A percentile compares a stretch with the other conserved stretches of the same genome.
Evolutionary conservation across 2,113 vertebrate genomes (phyloP).

Genomic region (Cyphomyrus discorhynchus): DNA sequence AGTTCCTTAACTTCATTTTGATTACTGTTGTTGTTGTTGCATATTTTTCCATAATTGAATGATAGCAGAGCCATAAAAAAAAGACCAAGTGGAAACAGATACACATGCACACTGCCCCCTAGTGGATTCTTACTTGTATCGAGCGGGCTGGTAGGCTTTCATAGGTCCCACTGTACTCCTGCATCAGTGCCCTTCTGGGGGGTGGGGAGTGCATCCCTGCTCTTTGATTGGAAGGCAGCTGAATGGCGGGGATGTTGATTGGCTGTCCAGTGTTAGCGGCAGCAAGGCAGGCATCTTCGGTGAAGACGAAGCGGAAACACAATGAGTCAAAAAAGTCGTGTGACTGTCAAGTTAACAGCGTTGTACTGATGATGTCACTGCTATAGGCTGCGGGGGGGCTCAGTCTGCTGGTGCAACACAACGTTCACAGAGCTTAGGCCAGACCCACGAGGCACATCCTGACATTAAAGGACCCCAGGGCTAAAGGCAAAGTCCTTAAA

Average conservation of each 20-base stretch:
- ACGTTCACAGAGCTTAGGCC: neutral
- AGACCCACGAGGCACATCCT: neutral
- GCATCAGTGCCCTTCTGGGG: conserved; percentile 65
- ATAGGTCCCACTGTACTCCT: conserved; percentile 75
- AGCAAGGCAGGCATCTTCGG: conserved; percentile 46
- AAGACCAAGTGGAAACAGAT: neutral
- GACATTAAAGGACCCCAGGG: neutral
- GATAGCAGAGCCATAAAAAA: neutral
- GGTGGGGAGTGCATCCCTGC: conserved; percentile 89
- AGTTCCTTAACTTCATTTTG: neutral
- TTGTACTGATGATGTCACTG: neutral
- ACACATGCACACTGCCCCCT: neutral
- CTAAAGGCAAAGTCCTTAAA: neutral
- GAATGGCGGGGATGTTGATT: conserved; percentile 59
- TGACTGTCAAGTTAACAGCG: neutral
- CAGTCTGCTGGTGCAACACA: neutral
- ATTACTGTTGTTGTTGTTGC: neutral
- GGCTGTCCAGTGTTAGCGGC: conserved; percentile 51
- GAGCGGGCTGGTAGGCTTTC: conserved; percentile 81
- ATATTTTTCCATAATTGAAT: conserved; percentile 1
- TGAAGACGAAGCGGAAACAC: conserved; percentile 19
- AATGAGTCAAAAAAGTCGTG: neutral
- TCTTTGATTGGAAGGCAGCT: conserved; percentile 50
- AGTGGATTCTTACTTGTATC: conserved; percentile 63
- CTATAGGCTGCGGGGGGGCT: neutral